Percentiles rank a stretch among this genome's conserved stretches.
phyloP scores from a whole-genome alignment of 2,888 invertebrate genomes.

The Drosophila stalkeri region DNA sequence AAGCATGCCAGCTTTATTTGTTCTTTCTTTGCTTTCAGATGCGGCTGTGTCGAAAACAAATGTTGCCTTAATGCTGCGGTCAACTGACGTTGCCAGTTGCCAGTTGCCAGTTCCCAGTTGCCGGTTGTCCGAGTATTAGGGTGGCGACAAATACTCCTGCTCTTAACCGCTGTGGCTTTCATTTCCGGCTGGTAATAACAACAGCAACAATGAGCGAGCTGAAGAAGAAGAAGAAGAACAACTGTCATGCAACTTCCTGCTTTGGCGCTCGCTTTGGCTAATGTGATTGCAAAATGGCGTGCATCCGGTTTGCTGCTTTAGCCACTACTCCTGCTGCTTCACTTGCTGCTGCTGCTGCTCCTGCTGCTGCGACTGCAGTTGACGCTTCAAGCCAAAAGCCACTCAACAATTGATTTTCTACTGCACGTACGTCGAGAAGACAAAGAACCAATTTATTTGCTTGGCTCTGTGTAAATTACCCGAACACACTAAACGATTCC shows the following conservation, averaged over 20 bases:
- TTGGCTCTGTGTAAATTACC: slow-evolving; percentile 24
- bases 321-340: slow-evolving; percentile 29
- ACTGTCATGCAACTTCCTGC: slow-evolving; percentile 61
- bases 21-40: slow-evolving; percentile 37
- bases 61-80: slow-evolving; percentile 78
- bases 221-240: slow-evolving; percentile 14
- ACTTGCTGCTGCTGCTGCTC: slow-evolving; percentile 10
- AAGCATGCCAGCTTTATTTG: background rate
- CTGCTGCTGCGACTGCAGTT: slow-evolving; percentile 36
- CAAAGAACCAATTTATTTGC: slow-evolving; percentile 59
- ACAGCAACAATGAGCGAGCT: slow-evolving; percentile 7
- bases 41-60: slow-evolving; percentile 62
- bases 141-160: slow-evolving; percentile 1
- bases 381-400: slow-evolving; percentile 42
- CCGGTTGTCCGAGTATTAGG: background rate
- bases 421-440: slow-evolving; percentile 52
- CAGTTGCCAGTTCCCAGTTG: slow-evolving; percentile 6
- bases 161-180: slow-evolving; percentile 47
- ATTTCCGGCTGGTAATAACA: slow-evolving; percentile 59
- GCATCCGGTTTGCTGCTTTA: slow-evolving; percentile 51
- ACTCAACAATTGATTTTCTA: slow-evolving; percentile 56
- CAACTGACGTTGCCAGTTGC: slow-evolving; percentile 42
- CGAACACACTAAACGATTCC: slow-evolving; percentile 1
- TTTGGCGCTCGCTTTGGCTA: slow-evolving; percentile 49
- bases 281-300: slow-evolving; percentile 77